Evolutionary conservation across 2,113 vertebrate genomes (phyloP).

Genomic region (Trochalopteron elliotii): DNA sequence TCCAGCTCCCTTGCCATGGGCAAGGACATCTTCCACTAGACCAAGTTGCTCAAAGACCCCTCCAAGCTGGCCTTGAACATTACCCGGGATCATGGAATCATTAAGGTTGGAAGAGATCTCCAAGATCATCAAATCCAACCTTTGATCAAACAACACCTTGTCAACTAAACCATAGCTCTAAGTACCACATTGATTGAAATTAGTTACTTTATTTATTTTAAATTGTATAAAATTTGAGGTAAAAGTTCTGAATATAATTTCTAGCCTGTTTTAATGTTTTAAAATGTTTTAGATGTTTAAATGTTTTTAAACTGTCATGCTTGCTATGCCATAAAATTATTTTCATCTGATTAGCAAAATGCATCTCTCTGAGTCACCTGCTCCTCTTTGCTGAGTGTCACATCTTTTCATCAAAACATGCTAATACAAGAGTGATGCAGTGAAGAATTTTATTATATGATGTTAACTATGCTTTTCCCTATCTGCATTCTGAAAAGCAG

Average conservation of each 20-base stretch:
- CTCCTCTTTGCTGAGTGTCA: background rate
- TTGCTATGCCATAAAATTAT: background rate
- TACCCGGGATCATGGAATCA: background rate
- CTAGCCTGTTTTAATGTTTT: background rate
- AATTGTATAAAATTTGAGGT: background rate
- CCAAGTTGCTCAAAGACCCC: background rate
- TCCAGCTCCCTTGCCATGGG: background rate
- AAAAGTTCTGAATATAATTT: background rate
- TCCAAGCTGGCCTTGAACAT: background rate
- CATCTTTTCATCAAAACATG: background rate
- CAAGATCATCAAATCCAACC: background rate
- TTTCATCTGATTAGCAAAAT: background rate
- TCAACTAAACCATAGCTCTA: background rate
- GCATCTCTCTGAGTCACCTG: slow-evolving; percentile 2
- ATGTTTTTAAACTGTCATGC: background rate
- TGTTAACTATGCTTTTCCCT: background rate
- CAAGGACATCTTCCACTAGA: background rate
- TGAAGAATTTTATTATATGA: background rate
- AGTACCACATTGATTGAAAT: background rate
- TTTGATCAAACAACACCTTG: background rate
- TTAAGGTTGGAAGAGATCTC: background rate
- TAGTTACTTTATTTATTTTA: background rate
- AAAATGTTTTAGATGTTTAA: background rate
- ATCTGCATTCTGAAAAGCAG: background rate
- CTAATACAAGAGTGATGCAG: background rate